Base-by-base conservation (phyloP, 2,113 vertebrate species). In the Myiozetetes cayanensis region DNA sequence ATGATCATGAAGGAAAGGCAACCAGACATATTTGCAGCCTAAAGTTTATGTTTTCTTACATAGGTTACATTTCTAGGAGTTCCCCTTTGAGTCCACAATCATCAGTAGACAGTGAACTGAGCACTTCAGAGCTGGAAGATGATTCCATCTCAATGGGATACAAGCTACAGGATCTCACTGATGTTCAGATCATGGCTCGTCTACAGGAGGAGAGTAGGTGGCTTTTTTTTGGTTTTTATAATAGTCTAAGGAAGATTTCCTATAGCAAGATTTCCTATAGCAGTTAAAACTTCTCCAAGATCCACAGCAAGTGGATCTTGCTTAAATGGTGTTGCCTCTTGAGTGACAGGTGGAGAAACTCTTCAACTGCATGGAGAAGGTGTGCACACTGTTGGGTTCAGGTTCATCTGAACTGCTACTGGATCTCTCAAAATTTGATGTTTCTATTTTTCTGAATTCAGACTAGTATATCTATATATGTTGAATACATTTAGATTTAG, bases 171-270 rank as follows among this genome's bases (percentile, higher is more conserved):
- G 99, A 99, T 96, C 99, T 99, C 96, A 99, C 99, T 4, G 99
- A 99, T 56, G 99, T 99, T 95, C 99, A 99, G 97, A 99, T 99
- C 96, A 99, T 99, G 99, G 99, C 99, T 83, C 98, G 99, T 89
- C 98, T 99, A 62, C 99, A 99, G 97, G 99, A 99, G 97, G 99
- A 99, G 98, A 99, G 99, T 99, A 98, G 77, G 99, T 98, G 43
- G 12, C 31, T 87, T 89, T 77, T n/a, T 53, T 6, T 47, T 61
- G 28, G 21, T 90, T 90, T 86, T 85, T 49, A 12, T 19, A 58
- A 19, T 25, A 73, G 15, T 22, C 13, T 75, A 49, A 72, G 39
- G 73, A 56, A 44, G 30, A 61, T 55, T 78, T 72, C 17, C 10
- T 0, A 0, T 73, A 24, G 35, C 8, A 74, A 44, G 30, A 61